These are phyloP conservation scores for Anhinga rufa DNA, from an alignment of 2,113 vertebrate genomes.

Conservation along the genomic window DNA sequence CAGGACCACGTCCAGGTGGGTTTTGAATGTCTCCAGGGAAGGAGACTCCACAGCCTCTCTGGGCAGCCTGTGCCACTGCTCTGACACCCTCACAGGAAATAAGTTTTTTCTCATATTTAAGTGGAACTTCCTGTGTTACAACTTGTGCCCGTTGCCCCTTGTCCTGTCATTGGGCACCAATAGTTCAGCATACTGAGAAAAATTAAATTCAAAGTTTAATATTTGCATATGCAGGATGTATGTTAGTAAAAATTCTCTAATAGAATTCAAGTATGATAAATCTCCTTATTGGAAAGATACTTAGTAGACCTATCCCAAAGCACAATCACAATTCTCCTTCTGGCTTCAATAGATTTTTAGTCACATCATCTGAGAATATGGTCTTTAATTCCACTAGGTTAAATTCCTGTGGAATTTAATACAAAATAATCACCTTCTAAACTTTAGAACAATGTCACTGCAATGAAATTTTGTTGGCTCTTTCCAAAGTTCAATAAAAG, in stretches of 20 bases:
- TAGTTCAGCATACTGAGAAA: not conserved
- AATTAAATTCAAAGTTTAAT: not conserved
- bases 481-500: not conserved
- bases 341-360: not conserved
- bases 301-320: not conserved
- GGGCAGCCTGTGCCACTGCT: too few species aligned
- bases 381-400: not conserved
- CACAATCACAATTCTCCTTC: not conserved
- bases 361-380: not conserved
- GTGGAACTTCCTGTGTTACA: too few species aligned
- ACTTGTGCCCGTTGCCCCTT: too few species aligned
- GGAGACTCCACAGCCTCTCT: too few species aligned
- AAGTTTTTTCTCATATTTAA: too few species aligned
- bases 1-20: too few species aligned
- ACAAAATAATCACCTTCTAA: not conserved
- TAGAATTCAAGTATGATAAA: not conserved
- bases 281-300: not conserved
- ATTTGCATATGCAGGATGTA: not conserved
- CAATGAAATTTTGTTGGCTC: not conserved
- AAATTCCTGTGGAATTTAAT: not conserved
- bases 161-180: not conserved
- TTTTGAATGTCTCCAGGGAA: too few species aligned
- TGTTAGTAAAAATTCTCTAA: not conserved
- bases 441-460: not conserved
- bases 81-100: too few species aligned